Base-by-base conservation (phyloP, 2,888 invertebrate genomes). In the Watsonalla cultraria region DNA sequence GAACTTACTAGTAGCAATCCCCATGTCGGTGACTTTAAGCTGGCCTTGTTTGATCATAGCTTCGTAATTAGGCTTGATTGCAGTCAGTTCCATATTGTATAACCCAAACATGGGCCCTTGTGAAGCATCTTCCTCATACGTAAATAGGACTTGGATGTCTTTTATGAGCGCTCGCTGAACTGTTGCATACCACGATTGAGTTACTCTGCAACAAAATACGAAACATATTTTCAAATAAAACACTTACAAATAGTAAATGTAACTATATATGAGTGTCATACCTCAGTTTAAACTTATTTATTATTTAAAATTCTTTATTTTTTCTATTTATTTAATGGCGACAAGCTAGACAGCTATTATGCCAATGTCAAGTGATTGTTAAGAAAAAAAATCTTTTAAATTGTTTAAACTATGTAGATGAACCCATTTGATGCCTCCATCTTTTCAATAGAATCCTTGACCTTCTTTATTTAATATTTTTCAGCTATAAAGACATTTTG, bases 21-120 rank as follows among this genome's bases (percentile, higher is more conserved):
- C 96, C 93, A 96, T 95, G 74, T 97, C 97, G 0, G 96, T 96
- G 53, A 96, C 93, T 80, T 96, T 95, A 8, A 97, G 84, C 61
- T 94, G 94, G 0, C 97, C 97, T 56, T 95, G 94, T 81, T 94
- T 96, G 60, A 96, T 95, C 96, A 97, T 96, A 2, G 95, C 95
- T 70, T 97, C 97, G 76, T 97, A 97, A 80, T 96, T 96, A 0
- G 97, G 97, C 77, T 95, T 95, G 58, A 97, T 96, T 60, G 93
- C 90, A 0, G 95, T 93, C 52, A 98, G 86, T 84, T 98, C 97
- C 51, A 92, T 89, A 59, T 93, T 93, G 52, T 94, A 86, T 0
- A 98, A 86, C 0, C 97, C 97, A 82, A 95, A 98, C 91, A 95
- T 92, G 9, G 95, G 94, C 4, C 95, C 96, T 50, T 94, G 93